Evolutionary conservation across 1,140 invertebrate genomes (phyloP), one percentile per base, ranked within the genome.

Genomic region (Leguminivora glycinivorella): DNA sequence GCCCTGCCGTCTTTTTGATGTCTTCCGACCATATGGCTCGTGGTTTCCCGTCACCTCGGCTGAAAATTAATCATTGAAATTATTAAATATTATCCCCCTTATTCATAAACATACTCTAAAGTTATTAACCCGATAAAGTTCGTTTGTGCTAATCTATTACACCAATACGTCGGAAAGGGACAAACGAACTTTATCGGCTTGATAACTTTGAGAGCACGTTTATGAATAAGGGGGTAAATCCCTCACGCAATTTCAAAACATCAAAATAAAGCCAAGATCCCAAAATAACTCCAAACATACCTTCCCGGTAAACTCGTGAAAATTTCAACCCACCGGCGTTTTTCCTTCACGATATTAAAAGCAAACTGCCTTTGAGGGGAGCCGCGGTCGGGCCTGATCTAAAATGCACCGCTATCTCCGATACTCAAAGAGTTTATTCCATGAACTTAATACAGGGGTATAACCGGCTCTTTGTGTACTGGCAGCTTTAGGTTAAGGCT

Each of bases 381-480:
- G 17, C 47, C 14, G 14, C 2, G 47, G 47, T 52, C 10, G n/a
- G 9, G 47, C 6, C 47, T 52, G 47, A 52, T 52, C 47, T 52
- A 19, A 52, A 52, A 52, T 52, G 47, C 47, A 22, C 47, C 47
- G 47, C 17, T 17, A 52, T 52, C 19, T 52, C 43, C 43, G 47
- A 52, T 52, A 52, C 17, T 52, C 47, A 52, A 52, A 52, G 47
- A n/a, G 17, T 52, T 47, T 38, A 43, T 17, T 17, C 40, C 43
- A 47, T 47, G 43, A 52, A 52, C 47, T 10, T 22, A 22, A 38
- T 38, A 14, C 12, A 38, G 34, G 34, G 9, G 12, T 34, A 34
- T 38, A 38, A 38, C 34, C 10, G 14, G 17, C 43, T 47, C 43
- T 17, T 47, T 47, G 43, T 47, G 7, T 17, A n/a, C 43, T 43